Evolutionary conservation across 2,113 vertebrate genomes (phyloP).

Genomic region (Labeo rohita): DNA sequence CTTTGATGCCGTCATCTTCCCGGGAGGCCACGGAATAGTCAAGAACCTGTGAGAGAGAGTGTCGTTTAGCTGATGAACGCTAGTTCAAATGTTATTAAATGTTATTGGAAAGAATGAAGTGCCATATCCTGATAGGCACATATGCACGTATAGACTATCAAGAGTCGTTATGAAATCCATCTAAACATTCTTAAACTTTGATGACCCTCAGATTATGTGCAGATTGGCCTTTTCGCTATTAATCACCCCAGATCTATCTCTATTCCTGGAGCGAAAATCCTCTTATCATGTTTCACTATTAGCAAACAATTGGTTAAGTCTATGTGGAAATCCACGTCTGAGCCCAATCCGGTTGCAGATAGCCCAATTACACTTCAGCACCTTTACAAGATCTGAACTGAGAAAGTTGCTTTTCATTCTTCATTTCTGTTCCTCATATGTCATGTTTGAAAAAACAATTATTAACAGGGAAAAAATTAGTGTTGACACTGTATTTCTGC

Average conservation of each 20-base stretch:
- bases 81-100: not conserved
- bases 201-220: not conserved
- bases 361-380: not conserved
- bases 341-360: not conserved
- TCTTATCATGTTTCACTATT: conserved; percentile 27
- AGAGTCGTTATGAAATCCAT: not conserved
- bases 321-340: conserved; percentile 12
- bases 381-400: not conserved
- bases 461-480: too few species aligned
- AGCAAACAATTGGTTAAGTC: conserved; percentile 30
- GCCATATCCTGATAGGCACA: not conserved
- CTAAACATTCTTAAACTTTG: not conserved
- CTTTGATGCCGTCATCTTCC: conserved; percentile 76
- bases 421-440: too few species aligned
- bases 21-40: conserved; percentile 73
- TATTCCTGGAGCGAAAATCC: conserved; percentile 44
- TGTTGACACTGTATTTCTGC: not conserved
- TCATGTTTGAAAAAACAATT: too few species aligned
- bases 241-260: not conserved
- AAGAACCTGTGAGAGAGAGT: conserved; percentile 74
- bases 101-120: not conserved
- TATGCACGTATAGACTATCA: not conserved
- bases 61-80: not conserved
- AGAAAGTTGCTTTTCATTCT: not conserved
- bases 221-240: not conserved